These are phyloP conservation scores for Willisornis vidua DNA, from an alignment of 2,113 vertebrate species.

Conservation along the genomic window DNA sequence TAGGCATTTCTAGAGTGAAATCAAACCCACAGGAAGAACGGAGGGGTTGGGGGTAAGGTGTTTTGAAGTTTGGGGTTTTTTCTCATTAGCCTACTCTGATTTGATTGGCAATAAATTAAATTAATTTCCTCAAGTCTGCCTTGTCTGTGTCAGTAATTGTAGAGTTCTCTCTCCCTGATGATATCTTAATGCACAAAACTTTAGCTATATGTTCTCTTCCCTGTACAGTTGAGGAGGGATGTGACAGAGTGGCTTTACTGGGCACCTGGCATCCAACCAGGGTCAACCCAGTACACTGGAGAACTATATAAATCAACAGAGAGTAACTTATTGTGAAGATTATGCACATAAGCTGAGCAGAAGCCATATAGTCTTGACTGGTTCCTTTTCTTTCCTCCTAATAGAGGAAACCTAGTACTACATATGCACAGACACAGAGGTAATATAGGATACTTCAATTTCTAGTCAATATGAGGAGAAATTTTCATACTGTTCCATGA, in stretches of 20 bases:
- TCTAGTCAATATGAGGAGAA: not conserved
- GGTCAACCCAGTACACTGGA: not conserved
- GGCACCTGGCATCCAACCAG: not conserved
- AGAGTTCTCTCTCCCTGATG: not conserved
- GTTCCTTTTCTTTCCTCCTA: not conserved
- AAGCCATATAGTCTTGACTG: not conserved
- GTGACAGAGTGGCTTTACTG: not conserved
- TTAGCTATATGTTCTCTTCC: not conserved
- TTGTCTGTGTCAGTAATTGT: not conserved
- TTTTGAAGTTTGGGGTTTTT: not conserved
- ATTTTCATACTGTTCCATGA: not conserved
- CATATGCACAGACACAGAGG: not conserved
- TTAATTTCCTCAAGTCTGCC: fast-evolving
- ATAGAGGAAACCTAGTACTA: not conserved
- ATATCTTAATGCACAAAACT: not conserved
- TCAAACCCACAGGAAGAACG: not conserved
- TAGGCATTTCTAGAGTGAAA: not conserved
- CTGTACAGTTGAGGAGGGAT: fast-evolving
- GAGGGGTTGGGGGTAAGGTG: fast-evolving
- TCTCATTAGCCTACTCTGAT: not conserved
- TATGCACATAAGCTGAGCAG: not conserved
- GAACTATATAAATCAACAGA: not conserved
- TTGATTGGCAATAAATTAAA: not conserved
- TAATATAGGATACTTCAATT: not conserved
- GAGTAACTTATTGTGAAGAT: not conserved